Evolutionary conservation across 2,113 vertebrate genomes (phyloP).

Genomic region (Amazona guildingii): DNA sequence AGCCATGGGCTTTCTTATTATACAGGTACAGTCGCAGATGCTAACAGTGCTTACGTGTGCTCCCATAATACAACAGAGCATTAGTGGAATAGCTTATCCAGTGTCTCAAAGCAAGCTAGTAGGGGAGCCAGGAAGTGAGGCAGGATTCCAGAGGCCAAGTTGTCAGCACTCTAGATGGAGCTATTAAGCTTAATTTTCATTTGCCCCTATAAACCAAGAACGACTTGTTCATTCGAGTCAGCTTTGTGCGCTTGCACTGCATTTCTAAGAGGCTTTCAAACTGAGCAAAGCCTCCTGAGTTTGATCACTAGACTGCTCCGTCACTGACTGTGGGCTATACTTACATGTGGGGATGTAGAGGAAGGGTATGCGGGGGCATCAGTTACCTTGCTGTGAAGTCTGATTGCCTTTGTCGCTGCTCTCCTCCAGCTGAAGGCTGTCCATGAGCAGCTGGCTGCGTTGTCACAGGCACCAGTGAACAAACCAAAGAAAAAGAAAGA

Average conservation of each 20-base stretch:
- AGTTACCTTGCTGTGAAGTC: neutral
- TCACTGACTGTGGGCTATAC: neutral
- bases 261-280: neutral
- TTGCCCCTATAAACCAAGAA: neutral
- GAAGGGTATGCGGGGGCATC: neutral
- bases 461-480: constrained; percentile 86
- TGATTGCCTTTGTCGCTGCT: neutral
- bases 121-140: neutral
- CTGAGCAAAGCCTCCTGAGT: neutral
- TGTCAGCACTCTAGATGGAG: neutral
- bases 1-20: neutral
- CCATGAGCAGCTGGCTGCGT: constrained; percentile 86
- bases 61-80: neutral
- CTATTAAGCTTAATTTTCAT: neutral
- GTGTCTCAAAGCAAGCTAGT: neutral
- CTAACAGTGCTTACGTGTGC: neutral
- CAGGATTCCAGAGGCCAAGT: neutral
- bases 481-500: constrained; percentile 93
- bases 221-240: neutral
- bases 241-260: neutral
- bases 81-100: neutral
- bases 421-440: constrained; percentile 85
- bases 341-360: neutral
- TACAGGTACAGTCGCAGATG: neutral
- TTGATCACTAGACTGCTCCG: neutral